Conservation (phyloP, 2,888 invertebrate species). For the Euplagia quadripunctaria region DNA sequence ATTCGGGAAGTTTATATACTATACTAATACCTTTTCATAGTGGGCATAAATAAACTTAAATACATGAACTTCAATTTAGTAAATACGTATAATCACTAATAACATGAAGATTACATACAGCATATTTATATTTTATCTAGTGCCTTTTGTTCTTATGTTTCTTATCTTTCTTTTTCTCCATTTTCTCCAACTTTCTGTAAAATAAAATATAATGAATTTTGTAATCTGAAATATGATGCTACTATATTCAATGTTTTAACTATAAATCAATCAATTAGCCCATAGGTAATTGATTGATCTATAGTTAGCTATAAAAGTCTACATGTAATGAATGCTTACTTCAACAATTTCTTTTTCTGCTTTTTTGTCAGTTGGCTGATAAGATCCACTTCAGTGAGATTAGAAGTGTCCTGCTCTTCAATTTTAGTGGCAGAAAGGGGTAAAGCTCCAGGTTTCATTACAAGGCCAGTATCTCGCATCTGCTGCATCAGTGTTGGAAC, state of each 20-base stretch:
- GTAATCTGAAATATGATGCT: background rate
- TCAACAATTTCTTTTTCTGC: conserved; percentile 96
- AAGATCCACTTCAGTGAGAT: conserved; percentile 91
- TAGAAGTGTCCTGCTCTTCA: conserved; percentile 88
- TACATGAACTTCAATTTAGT: background rate
- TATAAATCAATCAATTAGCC: too few species aligned
- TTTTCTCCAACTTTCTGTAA: conserved; percentile 90
- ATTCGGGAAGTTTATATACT: background rate
- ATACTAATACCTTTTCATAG: background rate
- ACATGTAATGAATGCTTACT: conserved; percentile 80
- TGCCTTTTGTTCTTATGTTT: conserved; percentile 74
- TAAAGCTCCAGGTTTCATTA: conserved; percentile 93
- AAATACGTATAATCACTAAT: background rate
- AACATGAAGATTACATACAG: background rate
- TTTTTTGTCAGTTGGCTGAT: conserved; percentile 94
- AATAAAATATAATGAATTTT: conserved; percentile 20
- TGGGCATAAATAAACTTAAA: background rate
- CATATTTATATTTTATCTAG: conserved; percentile 24
- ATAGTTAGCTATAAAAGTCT: too few species aligned
- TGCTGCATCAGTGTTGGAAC: conserved; percentile 93
- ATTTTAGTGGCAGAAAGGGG: conserved; percentile 86
- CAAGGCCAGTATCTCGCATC: conserved; percentile 96
- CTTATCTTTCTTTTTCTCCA: conserved; percentile 87
- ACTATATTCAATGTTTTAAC: background rate
- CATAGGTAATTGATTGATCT: too few species aligned